Evolutionary conservation across 2,888 invertebrate species (phyloP).

Genomic region (Lasioglossum pauxillum): DNA sequence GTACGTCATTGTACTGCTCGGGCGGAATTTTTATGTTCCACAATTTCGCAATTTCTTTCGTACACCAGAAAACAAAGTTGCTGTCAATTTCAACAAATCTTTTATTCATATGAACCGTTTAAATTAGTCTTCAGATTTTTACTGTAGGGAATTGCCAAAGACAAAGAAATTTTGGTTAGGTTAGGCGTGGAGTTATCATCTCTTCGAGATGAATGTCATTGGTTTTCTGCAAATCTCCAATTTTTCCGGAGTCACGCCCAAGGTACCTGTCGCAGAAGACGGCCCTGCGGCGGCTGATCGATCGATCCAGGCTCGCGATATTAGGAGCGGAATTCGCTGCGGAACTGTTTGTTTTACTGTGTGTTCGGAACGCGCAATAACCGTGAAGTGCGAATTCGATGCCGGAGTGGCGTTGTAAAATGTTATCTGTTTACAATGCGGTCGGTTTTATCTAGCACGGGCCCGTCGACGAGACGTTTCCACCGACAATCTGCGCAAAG

Average conservation of each 20-base stretch:
- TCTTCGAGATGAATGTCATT: background rate
- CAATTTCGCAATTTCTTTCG: too few relatives aligned
- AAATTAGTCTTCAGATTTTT: too few relatives aligned
- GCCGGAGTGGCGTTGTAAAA: slow-evolving; percentile 13
- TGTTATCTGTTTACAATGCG: background rate
- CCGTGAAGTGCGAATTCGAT: slow-evolving; percentile 9
- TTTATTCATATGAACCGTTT: background rate
- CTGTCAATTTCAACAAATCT: too few relatives aligned
- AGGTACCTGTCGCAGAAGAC: background rate
- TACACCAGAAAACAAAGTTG: too few relatives aligned
- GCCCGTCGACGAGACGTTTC: background rate
- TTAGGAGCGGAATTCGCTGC: background rate
- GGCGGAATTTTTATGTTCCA: background rate
- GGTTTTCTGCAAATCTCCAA: background rate
- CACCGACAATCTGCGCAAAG: background rate
- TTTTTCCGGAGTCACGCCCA: too few relatives aligned
- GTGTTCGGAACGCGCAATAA: slow-evolving; percentile 5
- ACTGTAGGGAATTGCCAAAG: too few relatives aligned
- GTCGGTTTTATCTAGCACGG: background rate
- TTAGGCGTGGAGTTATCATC: too few relatives aligned
- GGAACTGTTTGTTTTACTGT: slow-evolving; percentile 9
- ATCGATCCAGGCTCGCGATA: background rate
- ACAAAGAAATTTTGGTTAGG: too few relatives aligned
- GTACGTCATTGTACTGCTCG: too few relatives aligned
- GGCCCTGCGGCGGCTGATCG: background rate